Percentiles rank a stretch among this genome's conserved stretches.
phyloP scores from a whole-genome alignment of 1,140 invertebrate species.

The Penaeus indicus region DNA sequence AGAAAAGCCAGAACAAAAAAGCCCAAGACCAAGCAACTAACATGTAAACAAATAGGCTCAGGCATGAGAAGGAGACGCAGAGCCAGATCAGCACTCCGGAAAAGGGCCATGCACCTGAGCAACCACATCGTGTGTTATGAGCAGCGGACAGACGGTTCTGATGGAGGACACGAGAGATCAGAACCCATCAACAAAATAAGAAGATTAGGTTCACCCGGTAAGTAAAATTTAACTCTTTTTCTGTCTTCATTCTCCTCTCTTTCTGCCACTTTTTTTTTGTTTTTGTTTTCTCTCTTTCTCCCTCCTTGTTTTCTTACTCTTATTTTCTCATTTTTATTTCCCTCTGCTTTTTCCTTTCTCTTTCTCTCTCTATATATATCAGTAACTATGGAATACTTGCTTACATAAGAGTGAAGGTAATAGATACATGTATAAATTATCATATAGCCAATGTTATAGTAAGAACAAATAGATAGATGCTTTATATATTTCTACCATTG shows the following conservation, averaged over 20 bases:
- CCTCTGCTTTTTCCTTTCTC: too few species aligned
- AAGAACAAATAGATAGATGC: not conserved
- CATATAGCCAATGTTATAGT: not conserved
- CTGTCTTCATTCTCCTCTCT: not conserved
- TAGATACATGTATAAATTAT: too few species aligned
- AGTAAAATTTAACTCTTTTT: not conserved
- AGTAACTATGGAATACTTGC: too few species aligned
- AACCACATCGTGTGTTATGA: slow-evolving; percentile 66
- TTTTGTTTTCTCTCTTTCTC: too few species aligned
- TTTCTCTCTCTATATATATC: too few species aligned
- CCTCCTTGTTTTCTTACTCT: too few species aligned
- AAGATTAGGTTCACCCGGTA: slow-evolving; percentile 52
- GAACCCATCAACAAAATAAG: slow-evolving; percentile 66
- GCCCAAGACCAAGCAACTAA: too few species aligned
- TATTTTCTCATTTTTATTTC: too few species aligned
- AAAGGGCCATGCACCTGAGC: slow-evolving; percentile 64
- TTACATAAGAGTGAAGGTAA: too few species aligned
- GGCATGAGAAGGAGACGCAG: slow-evolving; percentile 48
- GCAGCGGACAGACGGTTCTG: slow-evolving; percentile 45
- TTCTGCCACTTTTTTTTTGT: too few species aligned
- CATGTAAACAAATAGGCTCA: slow-evolving; percentile 19
- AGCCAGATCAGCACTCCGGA: slow-evolving; percentile 47
- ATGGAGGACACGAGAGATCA: slow-evolving; percentile 37
- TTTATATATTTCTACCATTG: not conserved
- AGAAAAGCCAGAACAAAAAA: not conserved